A percentile compares a stretch with the other conserved stretches of the same genome.
Evolutionary conservation across 2,888 invertebrate species (phyloP).

Genomic region (Thymelicus acteon): DNA sequence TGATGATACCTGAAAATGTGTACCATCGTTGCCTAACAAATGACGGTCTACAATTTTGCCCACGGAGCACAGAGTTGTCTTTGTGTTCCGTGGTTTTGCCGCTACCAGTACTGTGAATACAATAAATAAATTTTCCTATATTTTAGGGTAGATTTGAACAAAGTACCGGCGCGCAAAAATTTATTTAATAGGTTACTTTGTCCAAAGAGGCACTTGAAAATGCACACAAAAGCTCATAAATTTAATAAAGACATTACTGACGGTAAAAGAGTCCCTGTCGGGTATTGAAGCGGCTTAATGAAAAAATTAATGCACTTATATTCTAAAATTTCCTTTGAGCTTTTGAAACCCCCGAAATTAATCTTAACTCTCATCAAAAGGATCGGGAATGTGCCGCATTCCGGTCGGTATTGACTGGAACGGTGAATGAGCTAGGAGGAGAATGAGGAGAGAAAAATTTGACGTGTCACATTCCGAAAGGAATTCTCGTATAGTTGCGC

Average conservation of each 20-base stretch:
- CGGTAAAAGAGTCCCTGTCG: constrained; percentile 68
- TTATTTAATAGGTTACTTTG: constrained; percentile 65
- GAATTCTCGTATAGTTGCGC: constrained; percentile 61
- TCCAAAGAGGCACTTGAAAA: constrained; percentile 70
- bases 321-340: constrained; percentile 82
- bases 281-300: constrained; percentile 47
- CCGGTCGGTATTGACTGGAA: constrained; percentile 48
- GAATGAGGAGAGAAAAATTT: constrained; percentile 62
- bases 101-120: not conserved
- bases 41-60: no score
- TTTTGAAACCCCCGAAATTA: constrained; percentile 74
- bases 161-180: constrained; percentile 32
- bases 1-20: no score
- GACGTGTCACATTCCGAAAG: constrained; percentile 67
- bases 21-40: no score
- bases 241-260: constrained; percentile 80
- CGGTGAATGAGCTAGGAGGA: constrained; percentile 47
- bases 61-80: no score
- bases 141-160: not conserved
- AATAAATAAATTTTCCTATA: not conserved
- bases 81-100: no score
- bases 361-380: constrained; percentile 81
- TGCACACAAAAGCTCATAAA: constrained; percentile 76
- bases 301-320: constrained; percentile 82
- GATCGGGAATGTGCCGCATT: constrained; percentile 74